phyloP scores from a whole-genome alignment of 2,888 invertebrate genomes.

The Isoperla grammatica region DNA sequence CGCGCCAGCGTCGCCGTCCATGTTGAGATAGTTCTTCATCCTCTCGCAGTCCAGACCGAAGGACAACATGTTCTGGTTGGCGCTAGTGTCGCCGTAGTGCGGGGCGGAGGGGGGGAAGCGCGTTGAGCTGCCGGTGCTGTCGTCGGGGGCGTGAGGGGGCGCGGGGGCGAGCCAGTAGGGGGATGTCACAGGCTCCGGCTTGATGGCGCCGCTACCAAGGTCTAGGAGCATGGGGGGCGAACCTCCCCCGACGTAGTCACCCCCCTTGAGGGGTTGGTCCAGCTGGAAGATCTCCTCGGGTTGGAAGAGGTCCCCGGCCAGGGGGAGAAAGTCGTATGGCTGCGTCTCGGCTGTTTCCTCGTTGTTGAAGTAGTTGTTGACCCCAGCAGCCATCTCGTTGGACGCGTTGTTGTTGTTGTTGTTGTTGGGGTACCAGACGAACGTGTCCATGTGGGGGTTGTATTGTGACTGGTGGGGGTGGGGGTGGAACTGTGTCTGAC shows the following conservation, averaged over 20 bases:
- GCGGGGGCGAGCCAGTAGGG: constrained; percentile 18
- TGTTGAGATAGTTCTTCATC: constrained; percentile 11
- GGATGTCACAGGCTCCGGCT: constrained; percentile 19
- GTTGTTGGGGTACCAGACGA: constrained; percentile 21
- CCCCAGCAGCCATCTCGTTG: constrained; percentile 34
- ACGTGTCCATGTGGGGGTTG: constrained; percentile 19
- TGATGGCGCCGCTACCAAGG: constrained; percentile 58
- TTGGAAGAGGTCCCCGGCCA: constrained; percentile 63
- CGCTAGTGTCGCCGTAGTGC: constrained; percentile 1
- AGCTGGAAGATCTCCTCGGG: constrained; percentile 73
- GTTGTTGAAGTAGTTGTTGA: constrained; percentile 41
- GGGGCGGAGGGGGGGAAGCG: constrained; percentile 16
- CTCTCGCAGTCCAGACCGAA: constrained; percentile 10
- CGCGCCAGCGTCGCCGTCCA: constrained; percentile 9
- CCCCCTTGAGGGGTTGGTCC: constrained; percentile 58
- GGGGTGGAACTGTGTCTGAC: neutral
- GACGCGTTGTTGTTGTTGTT: constrained; percentile 12
- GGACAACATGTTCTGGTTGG: neutral
- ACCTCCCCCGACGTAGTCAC: constrained; percentile 40
- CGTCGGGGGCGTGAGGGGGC: constrained; percentile 18
- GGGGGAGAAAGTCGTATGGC: constrained; percentile 54
- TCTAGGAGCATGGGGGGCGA: constrained; percentile 68
- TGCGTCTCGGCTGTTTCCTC: constrained; percentile 38
- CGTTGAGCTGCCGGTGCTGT: constrained; percentile 27
- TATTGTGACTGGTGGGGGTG: constrained; percentile 24